A percentile compares a stretch with the other conserved stretches of the same genome.
phyloP scores from a whole-genome alignment of 2,888 invertebrate species.

The Microplitis deprimator region DNA sequence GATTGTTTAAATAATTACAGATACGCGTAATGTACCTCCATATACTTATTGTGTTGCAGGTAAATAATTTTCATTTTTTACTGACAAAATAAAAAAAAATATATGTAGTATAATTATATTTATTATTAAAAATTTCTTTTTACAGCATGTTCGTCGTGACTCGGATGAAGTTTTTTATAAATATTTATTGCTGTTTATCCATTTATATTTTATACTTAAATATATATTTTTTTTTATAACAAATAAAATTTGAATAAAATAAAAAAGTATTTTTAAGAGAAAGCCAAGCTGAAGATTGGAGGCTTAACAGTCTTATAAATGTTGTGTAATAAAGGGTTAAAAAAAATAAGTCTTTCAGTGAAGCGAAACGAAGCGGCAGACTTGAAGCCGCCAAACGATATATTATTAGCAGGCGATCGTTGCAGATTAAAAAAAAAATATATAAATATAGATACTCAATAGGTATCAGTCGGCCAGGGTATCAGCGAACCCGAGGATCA shows the following conservation, averaged over 20 bases:
- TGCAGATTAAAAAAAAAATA: background rate
- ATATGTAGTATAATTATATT: background rate
- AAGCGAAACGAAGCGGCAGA: background rate
- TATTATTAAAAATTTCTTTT: slow-evolving; percentile 10
- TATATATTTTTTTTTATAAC: background rate
- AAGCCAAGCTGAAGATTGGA: background rate
- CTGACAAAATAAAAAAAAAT: background rate
- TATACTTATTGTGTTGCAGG: background rate
- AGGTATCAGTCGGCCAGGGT: slow-evolving; percentile 5
- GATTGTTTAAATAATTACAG: slow-evolving; percentile 26
- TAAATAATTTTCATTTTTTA: background rate
- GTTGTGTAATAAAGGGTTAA: background rate
- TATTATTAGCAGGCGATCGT: background rate
- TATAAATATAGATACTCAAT: background rate
- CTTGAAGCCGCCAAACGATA: background rate
- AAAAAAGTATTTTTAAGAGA: background rate
- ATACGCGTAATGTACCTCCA: slow-evolving; percentile 5
- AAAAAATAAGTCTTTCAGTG: background rate
- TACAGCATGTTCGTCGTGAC: slow-evolving; percentile 4
- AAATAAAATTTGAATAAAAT: background rate
- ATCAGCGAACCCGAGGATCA: slow-evolving; percentile 21
- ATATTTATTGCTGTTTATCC: background rate
- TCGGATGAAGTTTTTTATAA: background rate
- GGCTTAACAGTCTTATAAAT: background rate
- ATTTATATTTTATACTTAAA: background rate